phyloP scores from a whole-genome alignment of 2,113 vertebrate species.

The Gasterosteus nipponicus region DNA sequence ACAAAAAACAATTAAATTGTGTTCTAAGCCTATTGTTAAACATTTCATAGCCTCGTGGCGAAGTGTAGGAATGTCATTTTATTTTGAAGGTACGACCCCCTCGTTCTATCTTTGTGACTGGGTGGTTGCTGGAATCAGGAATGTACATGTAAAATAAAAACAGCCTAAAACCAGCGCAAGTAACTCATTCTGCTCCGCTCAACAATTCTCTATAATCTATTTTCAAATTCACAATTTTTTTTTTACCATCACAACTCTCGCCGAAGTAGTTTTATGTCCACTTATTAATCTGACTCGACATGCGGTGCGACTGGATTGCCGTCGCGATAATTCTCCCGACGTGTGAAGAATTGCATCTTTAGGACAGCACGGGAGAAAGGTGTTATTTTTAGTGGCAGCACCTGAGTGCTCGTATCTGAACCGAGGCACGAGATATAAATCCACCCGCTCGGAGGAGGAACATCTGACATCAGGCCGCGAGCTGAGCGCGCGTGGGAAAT shows the following conservation, averaged over 20 bases:
- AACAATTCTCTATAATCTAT: neutral
- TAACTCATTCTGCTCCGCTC: neutral
- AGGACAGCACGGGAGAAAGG: slow-evolving; percentile 50
- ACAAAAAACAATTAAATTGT: no score
- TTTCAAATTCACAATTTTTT: no score
- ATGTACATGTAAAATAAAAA: slow-evolving; percentile 27
- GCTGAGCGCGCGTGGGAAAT: slow-evolving; percentile 14
- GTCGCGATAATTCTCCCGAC: neutral
- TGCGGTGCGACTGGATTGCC: neutral
- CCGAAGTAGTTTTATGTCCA: neutral
- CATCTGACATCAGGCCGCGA: slow-evolving; percentile 1
- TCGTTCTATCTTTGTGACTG: slow-evolving; percentile 4
- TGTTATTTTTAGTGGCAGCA: slow-evolving; percentile 69
- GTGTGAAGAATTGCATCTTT: slow-evolving; percentile 55
- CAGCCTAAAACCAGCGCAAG: fast-evolving
- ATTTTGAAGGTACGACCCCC: slow-evolving; percentile 46
- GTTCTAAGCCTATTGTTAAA: no score
- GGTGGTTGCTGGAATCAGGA: slow-evolving; percentile 35
- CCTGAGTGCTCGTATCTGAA: slow-evolving; percentile 63
- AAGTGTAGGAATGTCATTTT: slow-evolving; percentile 25
- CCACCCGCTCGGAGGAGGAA: neutral
- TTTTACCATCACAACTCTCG: neutral
- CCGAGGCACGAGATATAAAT: slow-evolving; percentile 30
- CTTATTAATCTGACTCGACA: neutral
- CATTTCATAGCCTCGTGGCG: neutral